phyloP scores from a whole-genome alignment of 1,140 invertebrate species.

The Cydia pomonella region DNA sequence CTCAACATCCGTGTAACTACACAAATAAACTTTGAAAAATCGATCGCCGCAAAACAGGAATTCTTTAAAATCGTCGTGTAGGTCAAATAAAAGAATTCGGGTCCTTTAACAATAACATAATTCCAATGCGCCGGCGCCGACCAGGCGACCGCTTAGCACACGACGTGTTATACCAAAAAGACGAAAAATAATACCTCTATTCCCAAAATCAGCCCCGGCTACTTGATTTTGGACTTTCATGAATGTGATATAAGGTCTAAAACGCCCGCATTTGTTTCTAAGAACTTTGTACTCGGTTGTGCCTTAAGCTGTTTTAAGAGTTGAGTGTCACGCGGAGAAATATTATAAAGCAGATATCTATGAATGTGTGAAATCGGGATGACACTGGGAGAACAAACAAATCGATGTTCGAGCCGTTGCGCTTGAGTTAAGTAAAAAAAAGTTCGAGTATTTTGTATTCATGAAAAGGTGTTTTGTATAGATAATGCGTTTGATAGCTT shows the following conservation, averaged over 20 bases:
- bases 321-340: constrained; percentile 24
- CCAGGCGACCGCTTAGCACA: constrained; percentile 34
- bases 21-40: constrained; percentile 43
- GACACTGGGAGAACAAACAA: constrained; percentile 48
- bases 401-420: constrained; percentile 35
- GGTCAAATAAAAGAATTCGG: constrained; percentile 36
- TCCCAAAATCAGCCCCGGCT: neutral
- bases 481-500: neutral
- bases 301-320: constrained; percentile 11
- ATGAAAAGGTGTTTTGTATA: constrained; percentile 22
- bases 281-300: neutral
- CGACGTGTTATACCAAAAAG: constrained; percentile 10
- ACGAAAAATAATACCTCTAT: constrained; percentile 23
- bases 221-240: neutral
- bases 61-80: constrained; percentile 36
- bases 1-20: constrained; percentile 32
- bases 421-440: constrained; percentile 7
- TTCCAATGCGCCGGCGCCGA: constrained; percentile 36
- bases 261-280: too few relatives aligned
- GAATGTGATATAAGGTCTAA: neutral
- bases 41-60: constrained; percentile 42
- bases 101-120: constrained; percentile 39
- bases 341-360: constrained; percentile 50
- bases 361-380: constrained; percentile 64
- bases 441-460: neutral